Base-by-base conservation (phyloP, 2,113 vertebrate genomes). In the Nipponia nippon region DNA sequence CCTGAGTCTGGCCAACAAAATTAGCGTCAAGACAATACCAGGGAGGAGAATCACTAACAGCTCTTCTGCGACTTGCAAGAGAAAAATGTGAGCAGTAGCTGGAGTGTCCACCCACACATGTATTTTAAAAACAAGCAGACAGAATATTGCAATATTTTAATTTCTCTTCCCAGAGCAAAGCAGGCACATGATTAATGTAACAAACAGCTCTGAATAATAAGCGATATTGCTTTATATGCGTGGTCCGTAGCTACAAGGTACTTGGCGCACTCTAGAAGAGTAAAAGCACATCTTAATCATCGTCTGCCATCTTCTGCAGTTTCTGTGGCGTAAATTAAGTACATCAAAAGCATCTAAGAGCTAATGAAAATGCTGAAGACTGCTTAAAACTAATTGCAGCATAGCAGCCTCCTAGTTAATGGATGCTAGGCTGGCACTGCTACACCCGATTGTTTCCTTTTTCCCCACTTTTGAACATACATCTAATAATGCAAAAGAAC, bases 101-200 rank as follows among this genome's bases (percentile, higher is more conserved):
- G 79, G 76, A 93, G 52, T 30, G 38, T 66, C 89, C 50, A 81
- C 92, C 91, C 89, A 94, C 83, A 71, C 42, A 3, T 1, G 38
- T 27, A 34, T 73, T 89, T 89, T 72, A 80, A 70, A 86, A 95
- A 83, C 87, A 77, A 78, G 93, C 91, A 94, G 91, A 58, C 72
- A 59, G 95, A 81, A 56, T 50, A 79, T 30, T 25, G 55, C 61
- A 30, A 3, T 53, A 34, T 72, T 79, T 65, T 50, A 40, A 19
- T 72, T 67, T 42, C 90, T 62, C 76, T 83, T 86, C 53, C 62
- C 80, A 19, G 89, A 56, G 77, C 50, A 52, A 36, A 67, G 86
- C 85, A 59, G 87, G 76, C 42, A 42, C 21, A 11, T 72, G 85
- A 85, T 63, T 44, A 61, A 69, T 22, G 46, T 34, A 82, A 47